A percentile compares a stretch with the other conserved stretches of the same genome.
phyloP scores from a whole-genome alignment of 2,113 vertebrate genomes.

The Campylomormyrus tamandua region DNA sequence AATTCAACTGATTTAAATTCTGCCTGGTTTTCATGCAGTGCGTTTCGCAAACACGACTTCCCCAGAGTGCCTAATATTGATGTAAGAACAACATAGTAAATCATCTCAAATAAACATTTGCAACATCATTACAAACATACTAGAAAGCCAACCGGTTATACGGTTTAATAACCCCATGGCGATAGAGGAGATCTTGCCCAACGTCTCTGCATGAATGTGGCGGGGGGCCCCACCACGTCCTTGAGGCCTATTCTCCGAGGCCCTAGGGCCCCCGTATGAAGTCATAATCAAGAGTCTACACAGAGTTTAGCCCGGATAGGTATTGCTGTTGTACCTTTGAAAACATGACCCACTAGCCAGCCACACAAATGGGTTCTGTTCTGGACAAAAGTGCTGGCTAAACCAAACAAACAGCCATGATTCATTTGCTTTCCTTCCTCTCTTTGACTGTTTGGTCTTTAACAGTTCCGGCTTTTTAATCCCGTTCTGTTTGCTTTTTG shows the following conservation, averaged over 20 bases:
- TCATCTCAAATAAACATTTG: background rate
- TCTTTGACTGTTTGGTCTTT: background rate
- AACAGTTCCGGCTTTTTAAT: constrained; percentile 1
- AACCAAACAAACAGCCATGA: background rate
- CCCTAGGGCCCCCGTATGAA: background rate
- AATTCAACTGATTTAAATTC: constrained; percentile 9
- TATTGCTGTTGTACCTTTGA: background rate
- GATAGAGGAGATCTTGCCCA: background rate
- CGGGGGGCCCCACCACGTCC: background rate
- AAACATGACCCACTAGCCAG: background rate
- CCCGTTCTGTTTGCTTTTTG: background rate
- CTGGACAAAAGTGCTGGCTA: background rate
- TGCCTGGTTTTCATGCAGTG: background rate
- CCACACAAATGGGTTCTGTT: background rate
- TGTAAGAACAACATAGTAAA: constrained; percentile 7
- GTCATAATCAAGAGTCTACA: background rate
- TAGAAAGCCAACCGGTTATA: background rate
- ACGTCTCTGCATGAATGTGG: background rate
- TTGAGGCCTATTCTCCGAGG: background rate
- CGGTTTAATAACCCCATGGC: background rate
- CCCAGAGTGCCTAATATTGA: background rate
- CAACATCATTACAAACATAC: background rate
- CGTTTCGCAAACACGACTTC: background rate
- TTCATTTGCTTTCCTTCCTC: background rate
- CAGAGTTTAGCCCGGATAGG: background rate